phyloP scores from a whole-genome alignment of 2,113 vertebrate genomes.

The Numida meleagris region DNA sequence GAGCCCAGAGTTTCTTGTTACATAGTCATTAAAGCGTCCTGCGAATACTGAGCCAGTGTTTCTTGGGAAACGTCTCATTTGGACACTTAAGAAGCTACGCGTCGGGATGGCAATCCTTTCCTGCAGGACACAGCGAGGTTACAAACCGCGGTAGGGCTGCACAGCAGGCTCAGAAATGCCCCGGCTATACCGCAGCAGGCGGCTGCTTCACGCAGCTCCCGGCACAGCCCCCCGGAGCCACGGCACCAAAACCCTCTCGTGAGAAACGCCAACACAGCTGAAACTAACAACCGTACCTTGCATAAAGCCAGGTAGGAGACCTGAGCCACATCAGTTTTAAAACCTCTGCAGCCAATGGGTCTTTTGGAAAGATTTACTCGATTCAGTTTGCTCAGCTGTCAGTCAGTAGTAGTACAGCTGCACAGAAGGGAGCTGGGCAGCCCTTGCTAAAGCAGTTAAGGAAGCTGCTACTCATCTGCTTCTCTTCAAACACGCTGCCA shows the following conservation, averaged over 20 bases:
- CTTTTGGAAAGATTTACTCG: background rate
- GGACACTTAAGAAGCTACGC: no score
- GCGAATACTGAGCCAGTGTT: background rate
- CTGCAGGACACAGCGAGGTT: no score
- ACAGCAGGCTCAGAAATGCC: no score
- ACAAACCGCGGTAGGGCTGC: no score
- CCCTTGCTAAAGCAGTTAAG: background rate
- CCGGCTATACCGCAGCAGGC: no score
- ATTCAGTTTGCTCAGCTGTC: background rate
- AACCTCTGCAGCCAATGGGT: fast-evolving
- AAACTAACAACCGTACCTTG: background rate
- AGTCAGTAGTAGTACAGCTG: background rate
- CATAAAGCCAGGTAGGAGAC: background rate
- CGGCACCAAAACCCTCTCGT: fast-evolving
- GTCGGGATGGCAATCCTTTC: no score
- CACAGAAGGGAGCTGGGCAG: background rate
- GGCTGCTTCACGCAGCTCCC: no score
- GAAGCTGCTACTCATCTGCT: background rate
- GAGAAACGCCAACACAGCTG: background rate
- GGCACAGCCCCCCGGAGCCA: no score
- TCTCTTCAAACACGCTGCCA: background rate
- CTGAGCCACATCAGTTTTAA: background rate
- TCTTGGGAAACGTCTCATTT: no score
- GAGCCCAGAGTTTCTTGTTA: background rate
- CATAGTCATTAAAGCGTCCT: background rate